These are phyloP conservation scores for Eupithecia exiguata DNA, from an alignment of 2,888 invertebrate species.

Conservation along the genomic window DNA sequence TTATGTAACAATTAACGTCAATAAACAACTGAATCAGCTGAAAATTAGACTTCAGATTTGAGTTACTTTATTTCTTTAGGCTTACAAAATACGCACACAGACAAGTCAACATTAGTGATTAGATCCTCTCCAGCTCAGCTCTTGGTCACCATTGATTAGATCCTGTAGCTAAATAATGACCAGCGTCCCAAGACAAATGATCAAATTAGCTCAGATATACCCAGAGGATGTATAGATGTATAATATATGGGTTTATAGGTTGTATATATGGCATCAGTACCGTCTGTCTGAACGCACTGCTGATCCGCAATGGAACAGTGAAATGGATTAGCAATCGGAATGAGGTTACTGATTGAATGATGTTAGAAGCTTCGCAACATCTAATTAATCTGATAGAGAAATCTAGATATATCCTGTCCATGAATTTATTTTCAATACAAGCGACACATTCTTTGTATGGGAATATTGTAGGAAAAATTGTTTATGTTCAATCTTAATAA, in stretches of 20 bases:
- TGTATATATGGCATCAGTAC: background rate
- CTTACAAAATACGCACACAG: too few species aligned
- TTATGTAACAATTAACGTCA: too few species aligned
- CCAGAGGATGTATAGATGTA: background rate
- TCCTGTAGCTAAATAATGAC: background rate
- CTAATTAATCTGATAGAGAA: background rate
- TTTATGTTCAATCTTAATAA: too few species aligned
- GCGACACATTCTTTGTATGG: too few species aligned
- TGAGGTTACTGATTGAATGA: conserved; percentile 7
- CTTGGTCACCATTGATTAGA: conserved; percentile 4
- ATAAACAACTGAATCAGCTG: too few species aligned
- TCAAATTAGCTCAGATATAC: conserved; percentile 7
- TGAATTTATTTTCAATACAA: background rate
- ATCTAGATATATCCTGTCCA: background rate
- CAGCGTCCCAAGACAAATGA: background rate
- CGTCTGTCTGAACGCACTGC: background rate
- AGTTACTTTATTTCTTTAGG: too few species aligned
- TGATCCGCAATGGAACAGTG: conserved; percentile 3
- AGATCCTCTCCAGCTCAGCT: background rate
- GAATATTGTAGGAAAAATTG: too few species aligned
- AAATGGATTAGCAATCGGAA: conserved; percentile 10
- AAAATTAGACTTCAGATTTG: too few species aligned
- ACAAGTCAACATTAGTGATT: background rate
- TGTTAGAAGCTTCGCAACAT: background rate
- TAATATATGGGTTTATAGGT: background rate